Conservation (phyloP, 1,140 invertebrate genomes). For the Hesperophylax magnus region DNA sequence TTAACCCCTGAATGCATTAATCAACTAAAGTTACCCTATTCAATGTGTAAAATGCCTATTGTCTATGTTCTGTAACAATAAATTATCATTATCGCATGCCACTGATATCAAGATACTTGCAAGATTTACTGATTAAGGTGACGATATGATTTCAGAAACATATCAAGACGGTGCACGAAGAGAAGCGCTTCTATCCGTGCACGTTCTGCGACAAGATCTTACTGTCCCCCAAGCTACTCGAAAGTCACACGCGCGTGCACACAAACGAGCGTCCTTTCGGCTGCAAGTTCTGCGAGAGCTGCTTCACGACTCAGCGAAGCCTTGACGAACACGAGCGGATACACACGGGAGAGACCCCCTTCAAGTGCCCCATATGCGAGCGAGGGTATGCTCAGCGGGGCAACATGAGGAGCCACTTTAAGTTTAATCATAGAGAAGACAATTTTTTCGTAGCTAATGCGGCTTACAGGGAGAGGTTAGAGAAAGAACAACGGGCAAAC, state of each 20-base stretch:
- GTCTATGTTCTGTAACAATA: too few species aligned
- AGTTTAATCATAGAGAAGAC: constrained; percentile 52
- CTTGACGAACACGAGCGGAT: constrained; percentile 62
- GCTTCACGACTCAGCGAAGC: constrained; percentile 61
- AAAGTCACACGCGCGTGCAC: background rate
- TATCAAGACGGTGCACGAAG: background rate
- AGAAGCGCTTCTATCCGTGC: background rate
- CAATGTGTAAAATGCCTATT: too few species aligned
- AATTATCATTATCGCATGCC: too few species aligned
- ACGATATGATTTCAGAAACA: background rate
- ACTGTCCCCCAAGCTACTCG: background rate
- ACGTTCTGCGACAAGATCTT: background rate
- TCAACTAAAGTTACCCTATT: too few species aligned
- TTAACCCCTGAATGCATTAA: too few species aligned
- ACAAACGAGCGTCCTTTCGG: too few species aligned
- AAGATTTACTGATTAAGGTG: too few species aligned
- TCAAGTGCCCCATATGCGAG: constrained; percentile 67
- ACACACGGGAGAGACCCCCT: too few species aligned
- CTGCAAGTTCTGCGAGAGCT: constrained; percentile 50
- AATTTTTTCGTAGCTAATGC: background rate
- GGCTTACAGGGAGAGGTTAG: too few species aligned
- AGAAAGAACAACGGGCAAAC: too few species aligned
- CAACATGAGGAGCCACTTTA: constrained; percentile 55
- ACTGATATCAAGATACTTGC: too few species aligned
- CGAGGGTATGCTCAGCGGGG: constrained; percentile 64